Evolutionary conservation across 2,888 invertebrate genomes (phyloP).

Genomic region (Conomelus anceps): DNA sequence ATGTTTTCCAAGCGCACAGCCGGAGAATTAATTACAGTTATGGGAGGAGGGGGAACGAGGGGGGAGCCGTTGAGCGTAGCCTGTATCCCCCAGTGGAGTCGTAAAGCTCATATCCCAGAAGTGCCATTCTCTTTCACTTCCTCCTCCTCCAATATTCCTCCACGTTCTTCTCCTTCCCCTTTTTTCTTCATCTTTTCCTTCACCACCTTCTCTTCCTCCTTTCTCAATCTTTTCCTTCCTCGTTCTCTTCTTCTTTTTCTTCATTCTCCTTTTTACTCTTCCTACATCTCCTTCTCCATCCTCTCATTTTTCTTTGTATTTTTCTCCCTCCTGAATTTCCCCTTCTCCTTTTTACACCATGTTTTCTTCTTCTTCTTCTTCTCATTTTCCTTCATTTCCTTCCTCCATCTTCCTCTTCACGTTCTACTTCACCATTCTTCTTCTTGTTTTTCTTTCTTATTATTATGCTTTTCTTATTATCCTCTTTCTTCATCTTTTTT

Average conservation of each 20-base stretch:
- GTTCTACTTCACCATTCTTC: not conserved
- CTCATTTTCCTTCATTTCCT: conserved; percentile 13
- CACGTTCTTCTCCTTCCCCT: not conserved
- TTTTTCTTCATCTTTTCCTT: not conserved
- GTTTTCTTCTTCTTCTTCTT: conserved; percentile 23
- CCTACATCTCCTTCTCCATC: not conserved
- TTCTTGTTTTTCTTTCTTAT: not conserved
- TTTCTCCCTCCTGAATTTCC: not conserved
- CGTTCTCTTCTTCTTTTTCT: not conserved
- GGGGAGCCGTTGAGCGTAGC: not conserved
- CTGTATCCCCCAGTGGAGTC: not conserved
- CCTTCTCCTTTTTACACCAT: conserved; percentile 31
- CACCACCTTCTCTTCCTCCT: not conserved
- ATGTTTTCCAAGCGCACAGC: not conserved
- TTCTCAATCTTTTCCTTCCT: not conserved
- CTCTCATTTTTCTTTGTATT: not conserved
- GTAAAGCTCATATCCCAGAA: not conserved
- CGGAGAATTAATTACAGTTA: not conserved
- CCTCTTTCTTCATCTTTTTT: no score
- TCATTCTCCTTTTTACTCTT: not conserved
- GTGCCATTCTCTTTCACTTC: not conserved
- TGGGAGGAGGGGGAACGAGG: not conserved
- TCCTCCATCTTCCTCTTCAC: not conserved
- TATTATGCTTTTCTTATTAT: no score
- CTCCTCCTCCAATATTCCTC: no score